Evolutionary conservation across 2,113 vertebrate genomes (phyloP).

Genomic region (Gopherus evgoodei): DNA sequence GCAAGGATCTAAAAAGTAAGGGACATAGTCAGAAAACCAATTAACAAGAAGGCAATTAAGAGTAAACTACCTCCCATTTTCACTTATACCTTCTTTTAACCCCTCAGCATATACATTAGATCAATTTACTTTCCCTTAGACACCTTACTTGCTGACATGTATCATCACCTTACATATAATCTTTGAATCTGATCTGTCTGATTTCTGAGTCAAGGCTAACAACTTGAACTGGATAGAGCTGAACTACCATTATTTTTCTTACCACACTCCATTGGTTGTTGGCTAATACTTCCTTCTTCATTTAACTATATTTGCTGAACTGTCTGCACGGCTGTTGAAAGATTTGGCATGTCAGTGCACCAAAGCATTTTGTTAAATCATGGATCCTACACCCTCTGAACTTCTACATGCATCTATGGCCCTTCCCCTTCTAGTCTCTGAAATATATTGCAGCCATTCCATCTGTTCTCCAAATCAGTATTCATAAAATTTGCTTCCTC

Average conservation of each 20-base stretch:
- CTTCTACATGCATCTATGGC: background rate
- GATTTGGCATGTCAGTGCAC: background rate
- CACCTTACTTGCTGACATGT: background rate
- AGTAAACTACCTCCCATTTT: background rate
- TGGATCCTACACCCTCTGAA: background rate
- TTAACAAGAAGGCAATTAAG: background rate
- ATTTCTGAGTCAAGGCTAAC: background rate
- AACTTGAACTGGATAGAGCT: background rate
- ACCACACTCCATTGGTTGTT: background rate
- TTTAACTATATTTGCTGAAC: background rate
- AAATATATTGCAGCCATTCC: background rate
- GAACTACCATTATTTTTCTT: background rate
- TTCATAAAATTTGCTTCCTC: background rate
- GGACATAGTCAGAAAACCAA: background rate
- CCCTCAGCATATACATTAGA: background rate
- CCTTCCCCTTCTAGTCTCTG: background rate
- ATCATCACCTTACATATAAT: background rate
- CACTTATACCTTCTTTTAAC: background rate
- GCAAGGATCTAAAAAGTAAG: background rate
- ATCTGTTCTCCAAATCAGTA: rapidly evolving
- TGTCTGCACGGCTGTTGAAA: background rate
- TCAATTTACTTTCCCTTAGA: background rate
- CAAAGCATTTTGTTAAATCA: background rate
- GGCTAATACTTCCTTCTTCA: background rate
- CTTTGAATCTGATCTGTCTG: background rate